phyloP scores from a whole-genome alignment of 2,113 vertebrate genomes.

The Uropsilus gracilis region DNA sequence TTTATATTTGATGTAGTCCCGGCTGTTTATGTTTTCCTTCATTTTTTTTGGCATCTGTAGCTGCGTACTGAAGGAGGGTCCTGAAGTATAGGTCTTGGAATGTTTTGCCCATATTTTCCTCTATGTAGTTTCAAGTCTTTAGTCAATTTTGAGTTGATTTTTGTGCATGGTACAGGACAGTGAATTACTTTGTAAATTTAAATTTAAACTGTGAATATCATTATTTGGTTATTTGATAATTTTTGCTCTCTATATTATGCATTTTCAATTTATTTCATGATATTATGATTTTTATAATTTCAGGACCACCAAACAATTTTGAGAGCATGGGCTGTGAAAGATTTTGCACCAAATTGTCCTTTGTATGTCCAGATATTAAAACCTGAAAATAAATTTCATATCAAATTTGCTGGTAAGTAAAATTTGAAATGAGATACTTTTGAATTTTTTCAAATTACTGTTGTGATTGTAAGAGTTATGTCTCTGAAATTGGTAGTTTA shows the following conservation, averaged over 20 bases:
- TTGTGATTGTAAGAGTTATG: not conserved
- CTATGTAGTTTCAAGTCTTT: too few relatives aligned
- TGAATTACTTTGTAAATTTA: not conserved
- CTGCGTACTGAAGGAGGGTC: too few relatives aligned
- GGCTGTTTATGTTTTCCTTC: too few relatives aligned
- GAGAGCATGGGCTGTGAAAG: constrained; percentile 98
- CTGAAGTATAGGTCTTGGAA: too few relatives aligned
- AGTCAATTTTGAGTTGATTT: too few relatives aligned
- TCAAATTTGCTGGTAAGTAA: constrained; percentile 97
- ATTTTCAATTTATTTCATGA: not conserved
- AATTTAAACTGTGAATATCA: not conserved
- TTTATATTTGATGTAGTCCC: too few relatives aligned
- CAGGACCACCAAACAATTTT: constrained; percentile 99
- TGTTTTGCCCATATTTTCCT: too few relatives aligned
- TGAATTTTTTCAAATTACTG: not conserved
- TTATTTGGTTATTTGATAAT: not conserved
- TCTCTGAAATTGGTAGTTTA: not conserved
- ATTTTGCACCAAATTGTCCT: constrained; percentile 97
- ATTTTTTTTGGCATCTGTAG: too few relatives aligned
- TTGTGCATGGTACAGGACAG: too few relatives aligned
- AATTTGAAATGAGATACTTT: not conserved
- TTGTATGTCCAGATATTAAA: constrained; percentile 98
- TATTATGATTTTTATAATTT: constrained; percentile 55
- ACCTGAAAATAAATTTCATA: constrained; percentile 98
- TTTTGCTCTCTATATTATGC: not conserved